Evolutionary conservation across 2,797 vertebrate species (phyloP).

Genomic region (Esox lucius): DNA sequence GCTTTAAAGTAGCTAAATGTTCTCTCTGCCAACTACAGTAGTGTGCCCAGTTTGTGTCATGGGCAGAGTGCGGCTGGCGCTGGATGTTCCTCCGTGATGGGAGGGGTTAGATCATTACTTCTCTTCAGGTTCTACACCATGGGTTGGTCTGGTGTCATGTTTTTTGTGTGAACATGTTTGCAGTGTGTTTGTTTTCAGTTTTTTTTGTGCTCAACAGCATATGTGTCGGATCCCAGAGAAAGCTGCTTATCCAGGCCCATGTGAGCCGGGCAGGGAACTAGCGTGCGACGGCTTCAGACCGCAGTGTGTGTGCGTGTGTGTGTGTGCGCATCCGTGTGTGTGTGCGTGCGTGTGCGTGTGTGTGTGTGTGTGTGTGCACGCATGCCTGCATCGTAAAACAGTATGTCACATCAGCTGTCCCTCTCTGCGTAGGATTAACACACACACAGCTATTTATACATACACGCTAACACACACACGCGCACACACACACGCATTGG

Average conservation of each 20-base stretch:
- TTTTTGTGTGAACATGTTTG: background rate
- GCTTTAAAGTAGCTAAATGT: too few relatives aligned
- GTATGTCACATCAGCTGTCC: constrained; percentile 8
- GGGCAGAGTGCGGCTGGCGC: too few relatives aligned
- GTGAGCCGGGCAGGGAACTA: background rate
- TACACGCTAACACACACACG: background rate
- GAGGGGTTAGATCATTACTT: too few relatives aligned
- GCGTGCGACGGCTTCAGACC: too few relatives aligned
- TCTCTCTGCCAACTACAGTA: too few relatives aligned
- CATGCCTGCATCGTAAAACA: background rate
- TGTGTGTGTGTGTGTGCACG: too few relatives aligned
- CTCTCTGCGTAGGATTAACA: background rate
- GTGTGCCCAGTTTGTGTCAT: too few relatives aligned
- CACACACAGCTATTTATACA: background rate
- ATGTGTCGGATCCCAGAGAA: background rate
- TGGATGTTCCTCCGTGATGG: too few relatives aligned
- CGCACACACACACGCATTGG: background rate
- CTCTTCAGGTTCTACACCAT: too few relatives aligned
- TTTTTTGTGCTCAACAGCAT: background rate
- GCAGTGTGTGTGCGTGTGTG: too few relatives aligned
- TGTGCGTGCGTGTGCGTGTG: background rate
- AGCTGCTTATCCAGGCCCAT: background rate
- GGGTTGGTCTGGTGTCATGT: background rate
- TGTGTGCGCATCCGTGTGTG: too few relatives aligned
- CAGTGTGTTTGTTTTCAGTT: background rate